Evolutionary conservation across 2,888 invertebrate species (phyloP).

Genomic region (Clusia tigrina): DNA sequence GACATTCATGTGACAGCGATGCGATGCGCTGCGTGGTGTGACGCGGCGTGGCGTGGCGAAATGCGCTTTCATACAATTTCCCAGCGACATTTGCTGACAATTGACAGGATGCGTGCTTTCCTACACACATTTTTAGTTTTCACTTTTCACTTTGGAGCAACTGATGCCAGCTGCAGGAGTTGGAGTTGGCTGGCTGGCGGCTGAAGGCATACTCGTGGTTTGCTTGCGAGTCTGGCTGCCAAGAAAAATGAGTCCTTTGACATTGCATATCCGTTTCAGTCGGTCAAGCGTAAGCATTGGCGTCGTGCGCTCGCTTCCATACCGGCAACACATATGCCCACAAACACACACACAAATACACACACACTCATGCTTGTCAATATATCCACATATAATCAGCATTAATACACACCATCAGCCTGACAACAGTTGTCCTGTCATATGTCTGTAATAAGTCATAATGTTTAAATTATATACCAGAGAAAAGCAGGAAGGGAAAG

Average conservation of each 20-base stretch:
- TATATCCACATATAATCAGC: too few relatives aligned
- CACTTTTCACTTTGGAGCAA: conserved; percentile 16
- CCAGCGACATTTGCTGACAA: conserved; percentile 10
- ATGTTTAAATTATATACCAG: conserved; percentile 22
- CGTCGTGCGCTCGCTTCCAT: not conserved
- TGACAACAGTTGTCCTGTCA: conserved; percentile 1
- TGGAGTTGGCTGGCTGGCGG: not conserved
- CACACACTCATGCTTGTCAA: too few relatives aligned
- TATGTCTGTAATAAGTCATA: conserved; percentile 29
- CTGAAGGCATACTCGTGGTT: not conserved
- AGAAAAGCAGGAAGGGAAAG: not conserved
- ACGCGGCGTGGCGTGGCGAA: conserved; percentile 6
- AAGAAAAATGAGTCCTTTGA: conserved; percentile 34
- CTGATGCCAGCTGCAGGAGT: not conserved
- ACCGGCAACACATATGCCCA: too few relatives aligned
- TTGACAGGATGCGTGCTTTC: conserved; percentile 26
- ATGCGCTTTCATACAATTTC: conserved; percentile 15
- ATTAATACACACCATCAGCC: too few relatives aligned
- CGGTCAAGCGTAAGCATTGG: conserved; percentile 26
- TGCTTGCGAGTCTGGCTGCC: conserved; percentile 2
- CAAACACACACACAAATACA: too few relatives aligned
- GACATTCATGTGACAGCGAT: conserved; percentile 14
- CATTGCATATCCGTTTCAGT: conserved; percentile 35
- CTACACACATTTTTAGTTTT: conserved; percentile 4
- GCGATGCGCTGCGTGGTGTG: conserved; percentile 9